Evolutionary conservation across 2,113 vertebrate species (phyloP), one percentile per base, ranked within the genome.

Genomic region (Rhea americana): DNA sequence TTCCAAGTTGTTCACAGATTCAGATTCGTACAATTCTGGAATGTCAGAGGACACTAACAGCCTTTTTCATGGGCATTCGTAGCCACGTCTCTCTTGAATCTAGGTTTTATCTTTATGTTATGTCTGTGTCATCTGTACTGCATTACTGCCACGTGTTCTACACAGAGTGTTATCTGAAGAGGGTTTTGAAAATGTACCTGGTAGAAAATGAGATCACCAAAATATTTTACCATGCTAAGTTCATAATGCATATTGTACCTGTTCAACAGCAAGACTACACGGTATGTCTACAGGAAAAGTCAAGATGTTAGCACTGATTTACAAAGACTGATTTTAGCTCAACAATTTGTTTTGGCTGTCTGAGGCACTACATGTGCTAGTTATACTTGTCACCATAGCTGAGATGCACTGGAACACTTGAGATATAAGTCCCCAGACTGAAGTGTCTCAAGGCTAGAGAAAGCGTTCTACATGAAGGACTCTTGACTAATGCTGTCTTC

Each of bases 81-180:
- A 89, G 91, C 78, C 84, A 48, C 65, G 87, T 93, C 83, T 87
- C 67, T 63, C 83, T 90, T 5, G 21, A 80, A 90, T 94, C 91
- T 94, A 90, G 90, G 90, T 90, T 88, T 91, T 82, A 90, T 95
- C 94, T 89, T 83, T 87, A 58, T 81, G 89, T 76, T 92, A 20
- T 74, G 89, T 58, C 76, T 93, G 55, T 94, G 83, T 94, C 90
- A 94, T 92, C 93, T 87, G 50, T 35, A 73, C 80, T 91, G 90
- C 83, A 95, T 76, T 62, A 77, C 74, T 92, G 91, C 94, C 91
- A 95, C 61, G 15, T 55, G 87, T 74, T 93, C 87, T 62, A 93
- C 82, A 80, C 50, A 51, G 55, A 39, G 62, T 37, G 77, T 39
- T 56, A 81, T 55, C 83, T 73, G 66, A 93, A 93, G 81, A 95